A percentile compares a stretch with the other conserved stretches of the same genome.
Evolutionary conservation across 2,797 vertebrate genomes (phyloP).

Genomic region (Emys orbicularis): DNA sequence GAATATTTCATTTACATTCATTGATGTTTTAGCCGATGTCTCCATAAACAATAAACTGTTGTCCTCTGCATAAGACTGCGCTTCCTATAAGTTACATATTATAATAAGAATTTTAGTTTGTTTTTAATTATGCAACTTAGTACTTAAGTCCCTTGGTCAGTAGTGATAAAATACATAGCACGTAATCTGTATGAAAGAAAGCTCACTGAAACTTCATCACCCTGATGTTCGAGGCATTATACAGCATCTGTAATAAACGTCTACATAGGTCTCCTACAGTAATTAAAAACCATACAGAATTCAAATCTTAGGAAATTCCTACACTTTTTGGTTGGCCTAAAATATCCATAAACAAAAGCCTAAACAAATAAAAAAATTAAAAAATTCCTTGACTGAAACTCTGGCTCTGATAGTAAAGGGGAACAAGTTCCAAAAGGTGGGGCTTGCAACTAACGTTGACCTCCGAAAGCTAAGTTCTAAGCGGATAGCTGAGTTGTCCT

Average conservation of each 20-base stretch:
- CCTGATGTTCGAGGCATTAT: not conserved
- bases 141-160: not conserved
- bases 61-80: slow-evolving; percentile 98
- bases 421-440: not conserved
- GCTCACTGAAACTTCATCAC: not conserved
- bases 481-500: not conserved
- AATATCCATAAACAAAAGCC: not conserved
- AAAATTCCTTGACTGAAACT: not conserved
- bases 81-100: slow-evolving; percentile 85
- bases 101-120: not conserved
- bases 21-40: slow-evolving; percentile 98
- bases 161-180: not conserved
- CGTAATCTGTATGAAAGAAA: not conserved
- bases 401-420: not conserved
- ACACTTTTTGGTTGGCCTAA: not conserved
- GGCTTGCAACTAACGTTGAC: not conserved
- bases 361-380: not conserved
- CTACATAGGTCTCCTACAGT: not conserved
- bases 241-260: not conserved
- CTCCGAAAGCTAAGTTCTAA: not conserved
- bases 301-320: not conserved
- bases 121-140: not conserved
- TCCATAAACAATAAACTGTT: slow-evolving; percentile 99
- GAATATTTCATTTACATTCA: slow-evolving; percentile 99
- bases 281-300: not conserved